These are phyloP conservation scores for Agapornis canus DNA, from an alignment of 2,797 vertebrate species.

Conservation along the genomic window DNA sequence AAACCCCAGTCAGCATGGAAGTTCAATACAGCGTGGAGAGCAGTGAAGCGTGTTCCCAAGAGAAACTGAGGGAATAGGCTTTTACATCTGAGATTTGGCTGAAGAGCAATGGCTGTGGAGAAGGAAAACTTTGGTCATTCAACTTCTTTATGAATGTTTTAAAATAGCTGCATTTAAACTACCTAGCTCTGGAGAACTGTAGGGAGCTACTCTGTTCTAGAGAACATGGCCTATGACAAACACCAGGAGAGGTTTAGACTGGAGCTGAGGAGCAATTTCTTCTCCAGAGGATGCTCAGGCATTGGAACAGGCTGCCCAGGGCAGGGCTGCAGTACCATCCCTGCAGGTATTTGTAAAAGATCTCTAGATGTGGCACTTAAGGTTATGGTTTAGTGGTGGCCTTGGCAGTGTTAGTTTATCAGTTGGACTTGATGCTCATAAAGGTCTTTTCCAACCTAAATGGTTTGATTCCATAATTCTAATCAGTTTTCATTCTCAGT, in stretches of 20 bases:
- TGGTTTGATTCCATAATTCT: neutral
- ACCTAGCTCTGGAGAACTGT: neutral
- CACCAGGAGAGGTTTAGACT: neutral
- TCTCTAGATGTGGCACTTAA: neutral
- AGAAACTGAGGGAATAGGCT: neutral
- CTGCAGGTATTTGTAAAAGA: neutral
- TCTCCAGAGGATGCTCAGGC: accelerated
- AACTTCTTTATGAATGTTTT: neutral
- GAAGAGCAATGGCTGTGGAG: neutral
- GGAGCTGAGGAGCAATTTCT: neutral
- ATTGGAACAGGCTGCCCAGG: neutral
- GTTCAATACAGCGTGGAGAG: neutral
- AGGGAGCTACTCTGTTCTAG: neutral
- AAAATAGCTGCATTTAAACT: neutral
- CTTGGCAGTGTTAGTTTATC: neutral
- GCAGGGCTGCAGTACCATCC: neutral
- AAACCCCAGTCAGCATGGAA: neutral
- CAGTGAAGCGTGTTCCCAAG: too few relatives aligned
- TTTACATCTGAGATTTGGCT: neutral
- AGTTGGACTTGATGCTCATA: neutral
- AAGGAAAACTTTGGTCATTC: neutral
- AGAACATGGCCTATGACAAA: neutral
- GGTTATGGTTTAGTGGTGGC: neutral
- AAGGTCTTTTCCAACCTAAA: neutral
- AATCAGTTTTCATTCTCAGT: neutral